A percentile compares a stretch with the other conserved stretches of the same genome.
phyloP scores from a whole-genome alignment of 2,113 vertebrate genomes.

The Lagopus leucura region DNA sequence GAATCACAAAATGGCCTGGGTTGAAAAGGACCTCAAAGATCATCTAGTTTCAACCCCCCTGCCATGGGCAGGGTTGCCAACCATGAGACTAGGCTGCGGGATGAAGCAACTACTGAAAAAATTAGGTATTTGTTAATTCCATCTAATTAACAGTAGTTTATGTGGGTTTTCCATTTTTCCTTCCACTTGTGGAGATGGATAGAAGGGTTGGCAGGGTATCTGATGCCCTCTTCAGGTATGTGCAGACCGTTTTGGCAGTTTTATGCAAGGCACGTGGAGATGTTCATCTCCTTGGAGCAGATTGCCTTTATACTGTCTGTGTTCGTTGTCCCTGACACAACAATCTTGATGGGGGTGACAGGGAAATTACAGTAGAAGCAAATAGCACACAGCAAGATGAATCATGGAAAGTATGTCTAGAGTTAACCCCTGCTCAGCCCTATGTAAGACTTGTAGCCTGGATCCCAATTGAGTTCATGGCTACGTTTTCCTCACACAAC shows the following conservation, averaged over 20 bases:
- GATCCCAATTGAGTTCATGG: neutral
- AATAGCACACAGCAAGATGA: neutral
- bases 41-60: no score
- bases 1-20: no score
- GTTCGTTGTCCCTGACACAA: neutral
- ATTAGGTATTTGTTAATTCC: neutral
- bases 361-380: neutral
- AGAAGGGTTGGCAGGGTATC: neutral
- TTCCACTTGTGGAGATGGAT: neutral
- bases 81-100: neutral
- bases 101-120: neutral
- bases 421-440: neutral
- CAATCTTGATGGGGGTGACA: fast-evolving
- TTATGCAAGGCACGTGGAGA: neutral
- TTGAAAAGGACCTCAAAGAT: no score
- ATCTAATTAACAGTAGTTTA: neutral
- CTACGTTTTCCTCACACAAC: neutral
- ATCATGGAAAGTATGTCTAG: neutral
- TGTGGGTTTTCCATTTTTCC: neutral
- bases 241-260: neutral
- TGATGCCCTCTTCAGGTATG: neutral
- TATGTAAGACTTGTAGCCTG: neutral
- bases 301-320: neutral
- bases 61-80: no score
- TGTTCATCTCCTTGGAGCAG: neutral